Evolutionary conservation across 2,797 vertebrate genomes (phyloP), one percentile per base, ranked within the genome.

Genomic region (Typhlichthys eigenmanni): DNA sequence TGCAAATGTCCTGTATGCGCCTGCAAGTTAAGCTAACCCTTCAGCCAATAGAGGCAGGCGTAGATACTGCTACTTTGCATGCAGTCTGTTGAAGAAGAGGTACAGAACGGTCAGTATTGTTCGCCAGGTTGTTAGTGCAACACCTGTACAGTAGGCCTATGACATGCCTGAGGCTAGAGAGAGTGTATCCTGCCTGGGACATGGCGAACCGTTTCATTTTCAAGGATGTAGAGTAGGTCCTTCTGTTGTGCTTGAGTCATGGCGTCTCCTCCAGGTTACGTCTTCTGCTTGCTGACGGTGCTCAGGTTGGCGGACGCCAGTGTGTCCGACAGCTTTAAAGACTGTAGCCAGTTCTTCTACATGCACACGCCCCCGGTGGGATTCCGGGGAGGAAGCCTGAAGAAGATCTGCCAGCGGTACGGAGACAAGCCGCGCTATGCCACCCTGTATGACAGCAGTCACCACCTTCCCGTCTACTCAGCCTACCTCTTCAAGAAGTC

Each of bases 401-500:
- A 55, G 76, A 78, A 45, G 68, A 86, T 92, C 72, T 92, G 91
- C 78, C 91, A 92, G 69, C 88, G 55, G 45, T 92, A 87, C 34
- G 72, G 64, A 10, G 85, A 91, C 71, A 76, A 85, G 48, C 70
- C 69, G 13, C 82, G 84, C 54, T 92, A 87, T 2, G 83, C 85
- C 73, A 92, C 91, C 0, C 13, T 92, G 69, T 92, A 91, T 38
- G 86, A 92, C 74, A 66, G 72, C 71, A 71, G 72, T 32, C 74
- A 5, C 1, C 88, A 49, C 47, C 68, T 90, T 32, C 81, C 91
- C 0, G 68, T 91, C 57, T 92, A 85, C 78, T 92, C 91, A 1
- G 90, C 89, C 13, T 93, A 92, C 79, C 38, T 89, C 51, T 92
- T 92, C 55, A 87, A 88, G 75, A 92, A 92, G 78, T 85, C 89